Conservation (phyloP, 1,140 invertebrate genomes). For the Drosophila trapezifrons region DNA sequence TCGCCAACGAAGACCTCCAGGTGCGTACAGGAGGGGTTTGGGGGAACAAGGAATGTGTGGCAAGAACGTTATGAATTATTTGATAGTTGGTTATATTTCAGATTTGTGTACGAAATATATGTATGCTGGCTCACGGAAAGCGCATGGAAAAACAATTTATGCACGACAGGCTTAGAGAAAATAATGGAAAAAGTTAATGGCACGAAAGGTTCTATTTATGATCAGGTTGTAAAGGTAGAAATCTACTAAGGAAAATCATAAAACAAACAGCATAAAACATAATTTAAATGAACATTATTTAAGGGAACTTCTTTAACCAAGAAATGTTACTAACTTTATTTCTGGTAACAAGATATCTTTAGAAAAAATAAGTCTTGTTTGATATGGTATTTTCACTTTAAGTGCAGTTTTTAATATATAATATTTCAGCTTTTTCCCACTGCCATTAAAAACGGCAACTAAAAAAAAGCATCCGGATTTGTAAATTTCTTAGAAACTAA, state of each 20-base stretch:
- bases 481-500: slow-evolving; percentile 22
- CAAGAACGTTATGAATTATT: slow-evolving; percentile 68
- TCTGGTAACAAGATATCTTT: no score
- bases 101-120: slow-evolving; percentile 31
- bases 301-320: no score
- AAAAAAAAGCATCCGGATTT: slow-evolving; percentile 14
- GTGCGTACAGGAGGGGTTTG: slow-evolving; percentile 8
- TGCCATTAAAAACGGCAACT: slow-evolving; percentile 9
- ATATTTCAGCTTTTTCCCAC: slow-evolving; percentile 6
- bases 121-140: neutral
- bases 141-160: slow-evolving; percentile 34
- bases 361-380: no score
- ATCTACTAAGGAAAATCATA: neutral
- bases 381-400: no score
- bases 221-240: no score
- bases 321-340: no score
- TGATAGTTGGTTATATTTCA: slow-evolving; percentile 52
- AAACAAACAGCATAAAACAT: neutral
- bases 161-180: slow-evolving; percentile 34
- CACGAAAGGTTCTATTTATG: slow-evolving; percentile 18
- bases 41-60: slow-evolving; percentile 16
- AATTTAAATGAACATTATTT: neutral
- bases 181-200: slow-evolving; percentile 36
- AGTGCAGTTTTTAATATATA: neutral
- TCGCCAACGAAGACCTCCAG: slow-evolving; percentile 33